Evolutionary conservation across 2,797 vertebrate species (phyloP).

Genomic region (Pteronotus mesoamericanus): DNA sequence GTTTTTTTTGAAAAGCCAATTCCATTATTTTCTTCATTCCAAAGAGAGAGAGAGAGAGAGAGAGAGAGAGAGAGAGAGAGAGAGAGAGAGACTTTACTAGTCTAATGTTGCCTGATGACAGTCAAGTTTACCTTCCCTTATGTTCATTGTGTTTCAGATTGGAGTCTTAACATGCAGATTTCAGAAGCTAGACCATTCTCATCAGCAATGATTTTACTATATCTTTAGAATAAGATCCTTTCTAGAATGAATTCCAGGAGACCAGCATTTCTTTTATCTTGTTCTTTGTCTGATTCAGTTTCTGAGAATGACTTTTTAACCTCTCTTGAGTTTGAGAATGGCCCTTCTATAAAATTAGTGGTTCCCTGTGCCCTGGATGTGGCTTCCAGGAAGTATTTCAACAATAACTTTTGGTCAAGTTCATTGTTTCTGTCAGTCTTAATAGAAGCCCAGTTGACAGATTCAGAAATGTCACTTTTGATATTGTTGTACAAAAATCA

Average conservation of each 20-base stretch:
- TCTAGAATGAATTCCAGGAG: neutral
- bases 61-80: neutral
- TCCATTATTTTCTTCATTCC: neutral
- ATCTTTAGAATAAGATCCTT: neutral
- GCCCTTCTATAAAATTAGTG: neutral
- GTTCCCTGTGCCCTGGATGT: neutral
- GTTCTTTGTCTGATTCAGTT: neutral
- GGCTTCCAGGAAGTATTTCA: neutral
- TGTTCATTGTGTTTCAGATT: neutral
- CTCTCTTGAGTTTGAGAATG: neutral
- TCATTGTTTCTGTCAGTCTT: neutral
- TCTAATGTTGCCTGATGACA: neutral
- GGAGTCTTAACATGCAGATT: neutral
- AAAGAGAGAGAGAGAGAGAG: neutral
- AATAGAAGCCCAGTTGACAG: neutral
- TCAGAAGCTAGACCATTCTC: neutral
- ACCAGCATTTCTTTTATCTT: neutral
- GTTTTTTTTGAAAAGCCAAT: neutral
- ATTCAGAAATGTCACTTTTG: constrained; percentile 16
- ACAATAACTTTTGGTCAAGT: neutral
- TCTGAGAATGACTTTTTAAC: neutral
- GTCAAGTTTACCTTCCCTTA: neutral
- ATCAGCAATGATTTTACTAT: neutral
- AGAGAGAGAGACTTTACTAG: neutral
- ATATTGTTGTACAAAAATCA: neutral